Conservation (phyloP, 2,113 vertebrate species). For the Spermophilus dauricus region DNA sequence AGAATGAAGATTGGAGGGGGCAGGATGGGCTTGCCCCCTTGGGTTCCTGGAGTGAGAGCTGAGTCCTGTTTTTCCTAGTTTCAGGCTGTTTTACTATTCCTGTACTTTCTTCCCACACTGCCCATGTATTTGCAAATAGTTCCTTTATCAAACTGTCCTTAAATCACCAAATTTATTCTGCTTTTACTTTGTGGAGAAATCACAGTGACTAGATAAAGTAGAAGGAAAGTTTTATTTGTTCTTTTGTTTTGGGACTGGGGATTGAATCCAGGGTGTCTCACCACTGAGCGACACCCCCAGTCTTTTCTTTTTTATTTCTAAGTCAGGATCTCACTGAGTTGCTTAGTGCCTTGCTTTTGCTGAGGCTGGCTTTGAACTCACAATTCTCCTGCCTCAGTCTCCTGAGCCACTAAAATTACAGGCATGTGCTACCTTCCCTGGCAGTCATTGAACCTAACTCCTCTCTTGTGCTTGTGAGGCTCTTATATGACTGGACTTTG, state of each 20-base stretch:
- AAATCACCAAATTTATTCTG: slow-evolving; percentile 17
- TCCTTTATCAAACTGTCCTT: neutral
- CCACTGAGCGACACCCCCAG: too few relatives aligned
- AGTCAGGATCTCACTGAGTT: too few relatives aligned
- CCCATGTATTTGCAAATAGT: neutral
- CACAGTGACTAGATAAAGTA: neutral
- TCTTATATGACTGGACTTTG: neutral
- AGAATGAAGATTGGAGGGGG: neutral
- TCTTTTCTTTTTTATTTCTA: too few relatives aligned
- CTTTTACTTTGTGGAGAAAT: slow-evolving; percentile 8
- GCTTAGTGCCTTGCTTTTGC: too few relatives aligned
- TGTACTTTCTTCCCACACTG: neutral
- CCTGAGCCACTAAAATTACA: too few relatives aligned
- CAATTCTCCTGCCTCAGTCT: too few relatives aligned
- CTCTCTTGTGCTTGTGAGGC: neutral
- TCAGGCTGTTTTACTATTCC: neutral
- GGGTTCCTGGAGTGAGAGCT: neutral
- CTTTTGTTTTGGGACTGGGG: too few relatives aligned
- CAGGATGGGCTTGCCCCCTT: neutral
- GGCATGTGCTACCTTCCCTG: too few relatives aligned
- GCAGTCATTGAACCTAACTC: neutral
- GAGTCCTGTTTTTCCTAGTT: neutral
- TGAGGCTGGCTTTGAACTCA: too few relatives aligned
- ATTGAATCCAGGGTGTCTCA: too few relatives aligned
- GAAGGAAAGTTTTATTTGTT: neutral